Percentiles rank a stretch among this genome's conserved stretches.
Evolutionary conservation across 2,797 vertebrate genomes (phyloP).

Genomic region (Botia kubotai): DNA sequence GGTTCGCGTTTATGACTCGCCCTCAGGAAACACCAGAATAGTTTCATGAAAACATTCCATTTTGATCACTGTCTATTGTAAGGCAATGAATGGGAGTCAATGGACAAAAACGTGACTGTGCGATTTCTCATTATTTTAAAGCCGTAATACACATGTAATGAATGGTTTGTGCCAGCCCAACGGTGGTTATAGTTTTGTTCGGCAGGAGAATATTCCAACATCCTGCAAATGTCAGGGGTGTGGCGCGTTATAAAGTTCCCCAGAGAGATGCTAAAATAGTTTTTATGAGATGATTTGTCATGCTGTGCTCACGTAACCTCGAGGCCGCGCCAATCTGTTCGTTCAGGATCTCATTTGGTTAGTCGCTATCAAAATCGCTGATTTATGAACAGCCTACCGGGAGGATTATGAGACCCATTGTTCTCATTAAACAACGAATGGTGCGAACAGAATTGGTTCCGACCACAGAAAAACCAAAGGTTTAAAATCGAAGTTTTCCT

Average conservation of each 20-base stretch:
- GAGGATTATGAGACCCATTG: slow-evolving; percentile 23
- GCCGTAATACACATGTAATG: slow-evolving; percentile 27
- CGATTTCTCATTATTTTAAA: slow-evolving; percentile 21
- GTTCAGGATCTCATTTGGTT: slow-evolving; percentile 35
- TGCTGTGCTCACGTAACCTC: slow-evolving; percentile 32
- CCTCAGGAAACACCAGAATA: slow-evolving; percentile 31
- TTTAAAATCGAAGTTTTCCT: background rate
- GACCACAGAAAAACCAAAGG: background rate
- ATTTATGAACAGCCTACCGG: slow-evolving; percentile 30
- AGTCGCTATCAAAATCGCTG: slow-evolving; percentile 32
- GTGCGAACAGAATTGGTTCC: background rate
- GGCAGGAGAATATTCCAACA: slow-evolving; percentile 2
- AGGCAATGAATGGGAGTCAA: slow-evolving; percentile 12
- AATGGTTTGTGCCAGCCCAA: background rate
- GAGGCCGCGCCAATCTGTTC: slow-evolving; percentile 43
- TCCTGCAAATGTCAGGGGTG: slow-evolving; percentile 23
- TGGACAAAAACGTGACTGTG: background rate
- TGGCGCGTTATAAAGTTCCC: slow-evolving; percentile 20
- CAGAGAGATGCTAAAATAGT: slow-evolving; percentile 44
- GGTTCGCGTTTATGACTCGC: slow-evolving; percentile 23
- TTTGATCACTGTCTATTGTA: slow-evolving; percentile 26
- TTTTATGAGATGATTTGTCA: slow-evolving; percentile 51
- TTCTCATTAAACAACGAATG: slow-evolving; percentile 10
- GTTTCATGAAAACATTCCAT: slow-evolving; percentile 31
- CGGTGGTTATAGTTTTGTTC: background rate